Evolutionary conservation across 2,113 vertebrate species (phyloP).

Genomic region (Nematolebias whitei): DNA sequence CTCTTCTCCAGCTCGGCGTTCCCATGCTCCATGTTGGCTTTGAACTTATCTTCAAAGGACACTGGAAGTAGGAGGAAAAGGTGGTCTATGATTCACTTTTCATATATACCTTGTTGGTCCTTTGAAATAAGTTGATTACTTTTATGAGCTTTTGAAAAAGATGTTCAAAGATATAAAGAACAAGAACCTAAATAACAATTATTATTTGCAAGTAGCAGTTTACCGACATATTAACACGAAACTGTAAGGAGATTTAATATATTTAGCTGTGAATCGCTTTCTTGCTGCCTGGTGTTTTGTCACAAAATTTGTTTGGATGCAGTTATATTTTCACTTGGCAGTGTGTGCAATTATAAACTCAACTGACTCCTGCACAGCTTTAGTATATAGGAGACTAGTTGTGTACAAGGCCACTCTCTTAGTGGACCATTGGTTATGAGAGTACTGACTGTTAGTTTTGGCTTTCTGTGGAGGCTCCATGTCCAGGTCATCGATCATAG

Average conservation of each 20-base stretch:
- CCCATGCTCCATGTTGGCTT: constrained; percentile 91
- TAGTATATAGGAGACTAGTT: background rate
- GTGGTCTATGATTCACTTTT: background rate
- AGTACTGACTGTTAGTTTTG: constrained; percentile 68
- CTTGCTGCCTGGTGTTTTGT: too few species aligned
- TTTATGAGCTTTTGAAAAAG: background rate
- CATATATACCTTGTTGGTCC: background rate
- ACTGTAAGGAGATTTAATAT: too few species aligned
- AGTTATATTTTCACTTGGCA: too few species aligned
- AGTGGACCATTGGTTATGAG: constrained; percentile 2
- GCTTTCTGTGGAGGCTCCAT: constrained; percentile 87
- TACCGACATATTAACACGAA: too few species aligned
- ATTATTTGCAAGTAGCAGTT: too few species aligned
- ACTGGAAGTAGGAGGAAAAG: constrained; percentile 70
- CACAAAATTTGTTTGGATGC: too few species aligned
- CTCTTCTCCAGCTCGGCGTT: constrained; percentile 94
- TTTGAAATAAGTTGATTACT: background rate
- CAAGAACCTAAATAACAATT: too few species aligned
- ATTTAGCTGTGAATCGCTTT: too few species aligned
- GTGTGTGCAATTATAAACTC: too few species aligned
- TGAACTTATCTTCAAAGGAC: constrained; percentile 95
- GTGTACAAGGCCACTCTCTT: background rate
- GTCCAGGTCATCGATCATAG: constrained; percentile 82
- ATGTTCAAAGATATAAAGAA: too few species aligned
- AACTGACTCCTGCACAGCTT: background rate